Evolutionary conservation across 2,797 vertebrate genomes (phyloP).

Genomic region (Sardinella longiceps): DNA sequence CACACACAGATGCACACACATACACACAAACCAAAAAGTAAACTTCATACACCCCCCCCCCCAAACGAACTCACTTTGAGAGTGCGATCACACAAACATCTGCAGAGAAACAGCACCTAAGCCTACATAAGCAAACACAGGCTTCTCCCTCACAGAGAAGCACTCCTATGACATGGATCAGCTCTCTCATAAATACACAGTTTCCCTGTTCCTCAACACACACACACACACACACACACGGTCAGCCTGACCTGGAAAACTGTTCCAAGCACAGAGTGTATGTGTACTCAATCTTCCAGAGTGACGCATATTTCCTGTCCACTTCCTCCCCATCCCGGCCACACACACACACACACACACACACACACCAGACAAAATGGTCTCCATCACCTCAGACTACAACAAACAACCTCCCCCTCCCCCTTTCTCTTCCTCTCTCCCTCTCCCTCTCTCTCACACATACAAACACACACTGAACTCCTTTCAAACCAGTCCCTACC

Average conservation of each 20-base stretch:
- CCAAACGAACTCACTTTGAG: not conserved
- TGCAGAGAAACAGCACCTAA: not conserved
- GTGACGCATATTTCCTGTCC: slow-evolving; percentile 45
- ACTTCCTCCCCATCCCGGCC: slow-evolving; percentile 47
- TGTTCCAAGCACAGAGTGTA: slow-evolving; percentile 55
- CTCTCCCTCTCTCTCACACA: not conserved
- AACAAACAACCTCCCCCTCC: not conserved
- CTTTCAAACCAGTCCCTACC: slow-evolving; percentile 37
- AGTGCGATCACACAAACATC: not conserved
- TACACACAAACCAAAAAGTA: not conserved
- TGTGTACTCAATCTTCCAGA: slow-evolving; percentile 55
- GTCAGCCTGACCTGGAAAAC: not conserved
- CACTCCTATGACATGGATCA: not conserved
- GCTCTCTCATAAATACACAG: slow-evolving; percentile 3
- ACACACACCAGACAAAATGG: slow-evolving; percentile 20
- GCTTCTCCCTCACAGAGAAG: slow-evolving; percentile 31
- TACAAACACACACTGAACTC: slow-evolving; percentile 27
- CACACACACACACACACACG: not conserved
- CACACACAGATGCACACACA: not conserved
- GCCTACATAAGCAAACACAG: slow-evolving; percentile 27
- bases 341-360: slow-evolving; percentile 45
- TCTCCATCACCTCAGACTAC: not conserved
- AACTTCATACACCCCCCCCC: too few species aligned
- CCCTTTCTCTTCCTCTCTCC: too few species aligned
- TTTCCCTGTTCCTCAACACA: not conserved